Conservation (phyloP, 1,140 invertebrate genomes). For the Philotrypesis tridentata region DNA sequence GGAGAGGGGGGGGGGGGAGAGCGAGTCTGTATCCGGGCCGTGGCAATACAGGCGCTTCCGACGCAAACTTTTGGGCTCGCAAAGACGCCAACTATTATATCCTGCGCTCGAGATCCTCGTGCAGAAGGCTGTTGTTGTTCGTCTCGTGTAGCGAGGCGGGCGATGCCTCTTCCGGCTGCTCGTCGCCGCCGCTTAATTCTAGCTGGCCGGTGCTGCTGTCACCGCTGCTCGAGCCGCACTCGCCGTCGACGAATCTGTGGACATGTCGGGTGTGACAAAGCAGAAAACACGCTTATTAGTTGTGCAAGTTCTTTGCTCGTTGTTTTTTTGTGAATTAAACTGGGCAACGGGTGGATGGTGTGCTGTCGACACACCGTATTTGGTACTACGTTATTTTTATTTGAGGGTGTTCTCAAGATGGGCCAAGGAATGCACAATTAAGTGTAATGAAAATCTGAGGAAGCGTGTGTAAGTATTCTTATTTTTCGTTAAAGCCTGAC, state of each 20-base stretch:
- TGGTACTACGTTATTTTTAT: no score
- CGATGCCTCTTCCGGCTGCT: conserved; percentile 70
- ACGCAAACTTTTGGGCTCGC: no score
- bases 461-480: no score
- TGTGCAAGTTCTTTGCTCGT: not conserved
- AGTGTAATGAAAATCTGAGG: no score
- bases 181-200: conserved; percentile 69
- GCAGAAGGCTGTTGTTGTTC: conserved; percentile 72
- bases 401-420: no score
- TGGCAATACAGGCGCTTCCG: not conserved
- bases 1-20: not conserved
- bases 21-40: not conserved
- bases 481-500: no score
- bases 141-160: conserved; percentile 70
- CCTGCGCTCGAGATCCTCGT: conserved; percentile 72
- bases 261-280: not conserved
- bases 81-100: conserved; percentile 59
- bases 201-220: conserved; percentile 71
- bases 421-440: no score
- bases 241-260: conserved; percentile 71
- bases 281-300: conserved; percentile 15
- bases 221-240: conserved; percentile 71
- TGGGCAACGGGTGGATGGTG: no score
- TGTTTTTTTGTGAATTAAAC: no score
- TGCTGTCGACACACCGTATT: no score